These are phyloP conservation scores for Maccullochella peelii DNA, from an alignment of 2,113 vertebrate species.

Conservation along the genomic window DNA sequence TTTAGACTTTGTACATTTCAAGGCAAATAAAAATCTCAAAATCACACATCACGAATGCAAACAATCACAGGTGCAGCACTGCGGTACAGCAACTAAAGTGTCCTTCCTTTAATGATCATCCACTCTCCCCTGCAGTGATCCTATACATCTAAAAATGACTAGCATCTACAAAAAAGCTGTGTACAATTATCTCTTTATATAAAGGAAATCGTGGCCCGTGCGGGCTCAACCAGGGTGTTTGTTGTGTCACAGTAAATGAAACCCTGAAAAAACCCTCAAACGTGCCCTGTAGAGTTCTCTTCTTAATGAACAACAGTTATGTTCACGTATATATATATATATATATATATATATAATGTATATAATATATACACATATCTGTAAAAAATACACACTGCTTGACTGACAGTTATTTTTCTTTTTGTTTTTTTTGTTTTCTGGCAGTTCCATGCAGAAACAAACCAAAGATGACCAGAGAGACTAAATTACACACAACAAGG, in stretches of 20 bases:
- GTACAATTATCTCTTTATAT: not conserved
- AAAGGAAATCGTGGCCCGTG: not conserved
- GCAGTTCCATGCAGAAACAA: not conserved
- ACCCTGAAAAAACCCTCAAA: not conserved
- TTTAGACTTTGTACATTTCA: not conserved
- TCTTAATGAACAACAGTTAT: too few relatives aligned
- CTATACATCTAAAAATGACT: not conserved
- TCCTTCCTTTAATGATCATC: not conserved
- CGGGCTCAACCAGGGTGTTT: not conserved
- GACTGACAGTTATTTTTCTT: not conserved
- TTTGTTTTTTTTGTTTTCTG: too few relatives aligned
- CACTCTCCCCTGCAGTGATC: not conserved
- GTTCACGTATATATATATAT: too few relatives aligned
- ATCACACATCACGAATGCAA: accelerated
- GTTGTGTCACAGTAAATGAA: not conserved
- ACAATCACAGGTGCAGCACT: not conserved
- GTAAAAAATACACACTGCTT: not conserved
- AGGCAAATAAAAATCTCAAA: not conserved
- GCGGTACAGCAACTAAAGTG: too few relatives aligned
- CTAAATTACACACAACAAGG: conserved; percentile 3
- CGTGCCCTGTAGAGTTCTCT: not conserved
- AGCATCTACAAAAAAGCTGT: not conserved
- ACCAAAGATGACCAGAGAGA: not conserved
- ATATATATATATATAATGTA: too few relatives aligned
- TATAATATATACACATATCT: too few relatives aligned